These are phyloP conservation scores for Lepidurus apus DNA, from an alignment of 1,140 invertebrate species.

Conservation along the genomic window DNA sequence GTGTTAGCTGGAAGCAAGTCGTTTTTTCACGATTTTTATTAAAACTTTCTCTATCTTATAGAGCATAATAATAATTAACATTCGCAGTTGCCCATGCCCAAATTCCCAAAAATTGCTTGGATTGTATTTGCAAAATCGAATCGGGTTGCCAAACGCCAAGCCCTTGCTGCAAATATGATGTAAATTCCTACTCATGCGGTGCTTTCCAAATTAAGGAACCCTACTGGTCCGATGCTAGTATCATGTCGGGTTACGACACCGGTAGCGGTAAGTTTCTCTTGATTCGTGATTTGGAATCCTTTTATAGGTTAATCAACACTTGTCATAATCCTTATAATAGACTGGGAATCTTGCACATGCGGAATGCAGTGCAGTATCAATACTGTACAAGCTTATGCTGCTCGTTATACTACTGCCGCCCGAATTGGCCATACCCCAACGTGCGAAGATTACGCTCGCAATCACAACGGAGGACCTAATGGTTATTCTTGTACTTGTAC, in stretches of 20 bases:
- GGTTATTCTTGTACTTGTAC: constrained; percentile 24
- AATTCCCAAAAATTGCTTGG: background rate
- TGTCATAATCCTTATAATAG: background rate
- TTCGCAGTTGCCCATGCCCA: background rate
- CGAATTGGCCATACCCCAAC: constrained; percentile 21
- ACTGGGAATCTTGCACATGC: constrained; percentile 23
- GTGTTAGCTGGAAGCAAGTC: background rate
- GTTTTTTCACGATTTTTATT: background rate
- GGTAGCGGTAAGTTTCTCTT: background rate
- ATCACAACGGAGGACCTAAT: constrained; percentile 23
- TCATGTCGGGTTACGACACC: background rate
- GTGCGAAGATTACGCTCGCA: constrained; percentile 25
- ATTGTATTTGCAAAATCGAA: background rate
- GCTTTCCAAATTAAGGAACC: constrained; percentile 1
- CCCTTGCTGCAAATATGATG: background rate
- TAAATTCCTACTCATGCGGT: background rate
- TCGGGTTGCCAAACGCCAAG: background rate
- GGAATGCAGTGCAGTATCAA: background rate
- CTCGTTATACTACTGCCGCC: background rate
- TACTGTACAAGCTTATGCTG: constrained; percentile 22
- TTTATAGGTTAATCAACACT: background rate
- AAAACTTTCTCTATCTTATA: background rate
- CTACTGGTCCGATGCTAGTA: background rate
- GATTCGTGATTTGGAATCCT: background rate
- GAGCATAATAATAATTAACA: background rate